Conservation (phyloP, 1,140 invertebrate species). For the Uloborus diversus region DNA sequence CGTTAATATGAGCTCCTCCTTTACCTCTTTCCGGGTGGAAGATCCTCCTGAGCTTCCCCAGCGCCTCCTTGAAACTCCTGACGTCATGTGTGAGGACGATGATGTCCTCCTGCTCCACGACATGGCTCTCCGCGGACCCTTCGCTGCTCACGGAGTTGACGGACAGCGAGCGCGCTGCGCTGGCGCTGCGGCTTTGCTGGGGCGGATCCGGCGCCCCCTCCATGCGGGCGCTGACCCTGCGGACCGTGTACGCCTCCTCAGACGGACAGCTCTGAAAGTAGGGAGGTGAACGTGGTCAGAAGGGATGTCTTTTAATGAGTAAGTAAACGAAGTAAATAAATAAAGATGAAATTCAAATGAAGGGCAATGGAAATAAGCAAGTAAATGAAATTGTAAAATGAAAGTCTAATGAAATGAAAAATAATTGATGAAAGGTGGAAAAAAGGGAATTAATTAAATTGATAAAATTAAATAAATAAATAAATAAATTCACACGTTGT, state of each 20-base stretch:
- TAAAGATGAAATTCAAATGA: no score
- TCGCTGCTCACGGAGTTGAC: slow-evolving; percentile 66
- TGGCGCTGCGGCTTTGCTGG: slow-evolving; percentile 18
- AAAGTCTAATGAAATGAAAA: no score
- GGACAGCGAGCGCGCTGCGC: slow-evolving; percentile 61
- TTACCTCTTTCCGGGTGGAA: slow-evolving; percentile 66
- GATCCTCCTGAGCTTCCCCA: slow-evolving; percentile 67
- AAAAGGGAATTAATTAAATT: no score
- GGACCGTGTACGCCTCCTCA: slow-evolving; percentile 34
- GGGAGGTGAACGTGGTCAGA: no score
- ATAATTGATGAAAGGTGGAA: no score
- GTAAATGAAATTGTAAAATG: no score
- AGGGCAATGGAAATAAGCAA: no score
- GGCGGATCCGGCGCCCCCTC: neutral
- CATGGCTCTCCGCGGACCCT: slow-evolving; percentile 63
- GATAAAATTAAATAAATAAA: no score
- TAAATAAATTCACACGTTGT: no score
- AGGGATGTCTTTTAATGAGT: neutral
- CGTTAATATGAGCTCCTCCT: neutral
- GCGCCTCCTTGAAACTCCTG: slow-evolving; percentile 68
- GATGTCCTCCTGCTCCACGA: slow-evolving; percentile 69
- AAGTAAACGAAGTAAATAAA: no score
- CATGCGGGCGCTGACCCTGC: slow-evolving; percentile 11
- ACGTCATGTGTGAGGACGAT: slow-evolving; percentile 69
- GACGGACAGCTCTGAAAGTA: slow-evolving; percentile 37